Conservation (phyloP, 2,888 invertebrate genomes). For the Apoderus coryli region DNA sequence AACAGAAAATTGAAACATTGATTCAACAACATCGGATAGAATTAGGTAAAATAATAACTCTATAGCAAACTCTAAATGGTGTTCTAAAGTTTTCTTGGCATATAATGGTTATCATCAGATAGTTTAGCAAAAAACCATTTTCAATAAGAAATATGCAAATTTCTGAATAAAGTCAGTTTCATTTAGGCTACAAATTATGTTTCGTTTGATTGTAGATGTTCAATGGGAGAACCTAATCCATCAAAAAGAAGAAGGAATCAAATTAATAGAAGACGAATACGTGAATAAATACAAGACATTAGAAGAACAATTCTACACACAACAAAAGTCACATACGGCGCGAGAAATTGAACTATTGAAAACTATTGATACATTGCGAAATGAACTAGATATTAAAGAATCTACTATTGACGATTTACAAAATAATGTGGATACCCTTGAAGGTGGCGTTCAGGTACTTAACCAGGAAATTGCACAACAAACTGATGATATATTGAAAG, state of each 20-base stretch:
- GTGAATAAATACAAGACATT: slow-evolving; percentile 34
- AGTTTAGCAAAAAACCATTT: no score
- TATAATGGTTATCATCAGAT: not conserved
- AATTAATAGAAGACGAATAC: slow-evolving; percentile 45
- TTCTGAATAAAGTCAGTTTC: no score
- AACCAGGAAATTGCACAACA: slow-evolving; percentile 32
- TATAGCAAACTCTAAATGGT: no score
- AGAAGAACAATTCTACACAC: slow-evolving; percentile 32
- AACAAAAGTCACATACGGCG: slow-evolving; percentile 30
- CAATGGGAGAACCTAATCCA: slow-evolving; percentile 49
- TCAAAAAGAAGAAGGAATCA: slow-evolving; percentile 46
- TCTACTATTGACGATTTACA: slow-evolving; percentile 32
- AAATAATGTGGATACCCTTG: slow-evolving; percentile 32
- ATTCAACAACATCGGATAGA: slow-evolving; percentile 45
- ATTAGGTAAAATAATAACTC: slow-evolving; percentile 39
- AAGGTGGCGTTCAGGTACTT: slow-evolving; percentile 33
- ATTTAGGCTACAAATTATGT: not conserved
- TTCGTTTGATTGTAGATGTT: slow-evolving; percentile 33
- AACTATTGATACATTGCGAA: slow-evolving; percentile 30
- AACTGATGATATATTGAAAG: slow-evolving; percentile 26
- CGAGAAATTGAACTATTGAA: slow-evolving; percentile 32
- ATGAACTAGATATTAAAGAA: slow-evolving; percentile 29
- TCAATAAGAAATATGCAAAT: no score
- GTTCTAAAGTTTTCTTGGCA: no score
- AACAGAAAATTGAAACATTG: slow-evolving; percentile 31